Conservation (phyloP, 2,888 invertebrate species). For the Calameuta idolon region DNA sequence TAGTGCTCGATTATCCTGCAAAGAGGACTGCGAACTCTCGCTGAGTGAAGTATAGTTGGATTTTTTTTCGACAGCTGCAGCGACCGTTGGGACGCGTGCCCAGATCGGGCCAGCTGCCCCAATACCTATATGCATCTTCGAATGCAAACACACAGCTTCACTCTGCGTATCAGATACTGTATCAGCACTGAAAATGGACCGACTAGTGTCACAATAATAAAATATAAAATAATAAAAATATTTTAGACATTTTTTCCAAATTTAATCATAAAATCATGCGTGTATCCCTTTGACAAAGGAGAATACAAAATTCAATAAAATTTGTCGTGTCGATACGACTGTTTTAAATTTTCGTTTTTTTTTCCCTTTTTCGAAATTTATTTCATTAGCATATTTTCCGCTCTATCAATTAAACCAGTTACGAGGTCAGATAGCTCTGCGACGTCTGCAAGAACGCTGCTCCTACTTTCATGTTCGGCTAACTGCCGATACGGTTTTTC, state of each 20-base stretch:
- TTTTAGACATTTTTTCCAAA: not conserved
- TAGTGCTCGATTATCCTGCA: not conserved
- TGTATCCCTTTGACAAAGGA: not conserved
- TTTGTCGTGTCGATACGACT: not conserved
- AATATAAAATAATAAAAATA: not conserved
- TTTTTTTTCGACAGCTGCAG: slow-evolving; percentile 59
- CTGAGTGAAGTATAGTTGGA: slow-evolving; percentile 37
- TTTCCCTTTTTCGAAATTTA: not conserved
- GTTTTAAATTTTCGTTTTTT: not conserved
- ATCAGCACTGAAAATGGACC: not conserved
- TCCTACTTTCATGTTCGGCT: not conserved
- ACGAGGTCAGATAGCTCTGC: not conserved
- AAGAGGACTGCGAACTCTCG: slow-evolving; percentile 35
- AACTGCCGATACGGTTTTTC: not conserved
- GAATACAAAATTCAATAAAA: not conserved
- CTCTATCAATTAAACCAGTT: slow-evolving; percentile 18
- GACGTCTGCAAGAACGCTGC: not conserved
- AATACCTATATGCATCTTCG: slow-evolving; percentile 32
- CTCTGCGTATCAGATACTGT: not conserved
- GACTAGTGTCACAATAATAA: not conserved
- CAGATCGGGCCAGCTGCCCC: slow-evolving; percentile 56
- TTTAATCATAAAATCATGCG: not conserved
- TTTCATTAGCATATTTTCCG: slow-evolving; percentile 31
- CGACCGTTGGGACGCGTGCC: slow-evolving; percentile 65
- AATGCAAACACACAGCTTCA: slow-evolving; percentile 1